These are phyloP conservation scores for Vanessa cardui DNA, from an alignment of 2,888 invertebrate species.

Conservation along the genomic window DNA sequence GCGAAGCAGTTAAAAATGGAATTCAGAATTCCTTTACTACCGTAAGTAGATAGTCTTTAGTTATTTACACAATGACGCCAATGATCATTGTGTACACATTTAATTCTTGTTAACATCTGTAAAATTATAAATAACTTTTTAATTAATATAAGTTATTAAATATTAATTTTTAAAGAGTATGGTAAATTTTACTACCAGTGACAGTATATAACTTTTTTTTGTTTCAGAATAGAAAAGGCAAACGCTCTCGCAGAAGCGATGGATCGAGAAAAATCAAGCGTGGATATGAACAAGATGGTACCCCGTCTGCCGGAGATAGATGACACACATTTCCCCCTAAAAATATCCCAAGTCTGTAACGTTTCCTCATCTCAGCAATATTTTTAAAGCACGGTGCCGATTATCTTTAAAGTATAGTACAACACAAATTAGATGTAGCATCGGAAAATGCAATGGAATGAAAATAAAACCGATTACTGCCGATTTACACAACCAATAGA, in stretches of 20 bases:
- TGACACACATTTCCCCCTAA: constrained; percentile 79
- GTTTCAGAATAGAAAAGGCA: constrained; percentile 73
- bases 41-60: constrained; percentile 68
- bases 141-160: too few relatives aligned
- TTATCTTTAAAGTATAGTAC: neutral
- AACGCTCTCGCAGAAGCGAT: constrained; percentile 68
- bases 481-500: too few relatives aligned
- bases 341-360: constrained; percentile 79
- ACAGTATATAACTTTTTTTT: constrained; percentile 1
- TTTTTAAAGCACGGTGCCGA: too few relatives aligned
- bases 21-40: constrained; percentile 80
- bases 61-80: too few relatives aligned
- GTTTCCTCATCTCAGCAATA: neutral
- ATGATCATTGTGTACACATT: too few relatives aligned
- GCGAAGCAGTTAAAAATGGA: constrained; percentile 83
- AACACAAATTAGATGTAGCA: too few relatives aligned
- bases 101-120: neutral
- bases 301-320: constrained; percentile 84
- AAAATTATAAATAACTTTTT: too few relatives aligned
- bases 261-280: constrained; percentile 45
- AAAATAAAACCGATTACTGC: too few relatives aligned
- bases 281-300: constrained; percentile 55
- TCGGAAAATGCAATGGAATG: too few relatives aligned
- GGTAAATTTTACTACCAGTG: neutral
- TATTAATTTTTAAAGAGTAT: too few relatives aligned